Percentiles rank a stretch among this genome's conserved stretches.
These are phyloP conservation scores for Cotesia vestalis DNA, from an alignment of 1,140 invertebrate species.

Conservation along the genomic window DNA sequence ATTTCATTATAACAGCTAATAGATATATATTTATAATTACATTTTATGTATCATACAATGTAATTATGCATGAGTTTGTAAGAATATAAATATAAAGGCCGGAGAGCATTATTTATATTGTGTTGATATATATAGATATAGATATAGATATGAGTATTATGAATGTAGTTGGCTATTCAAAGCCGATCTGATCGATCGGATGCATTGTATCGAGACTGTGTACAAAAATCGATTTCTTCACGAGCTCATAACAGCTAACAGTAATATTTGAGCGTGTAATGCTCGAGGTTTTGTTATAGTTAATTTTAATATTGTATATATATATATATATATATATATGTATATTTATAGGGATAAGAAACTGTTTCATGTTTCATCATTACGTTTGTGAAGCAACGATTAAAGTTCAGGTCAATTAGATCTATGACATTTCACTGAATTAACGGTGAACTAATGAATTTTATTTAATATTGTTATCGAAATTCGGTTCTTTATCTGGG, in stretches of 20 bases:
- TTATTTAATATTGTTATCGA: not conserved
- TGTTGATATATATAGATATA: no score
- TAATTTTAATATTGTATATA: no score
- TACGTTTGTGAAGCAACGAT: conserved; percentile 27
- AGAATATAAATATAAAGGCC: no score
- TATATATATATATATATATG: no score
- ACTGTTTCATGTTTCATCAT: conserved; percentile 24
- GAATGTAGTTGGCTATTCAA: not conserved
- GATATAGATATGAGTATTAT: no score
- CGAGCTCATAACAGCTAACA: not conserved
- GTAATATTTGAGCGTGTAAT: no score
- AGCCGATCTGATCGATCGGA: not conserved
- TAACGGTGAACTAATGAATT: conserved; percentile 2
- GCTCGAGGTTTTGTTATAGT: no score
- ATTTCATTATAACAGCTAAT: conserved; percentile 1
- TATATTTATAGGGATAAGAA: not conserved
- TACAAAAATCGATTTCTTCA: conserved; percentile 13
- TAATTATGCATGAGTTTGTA: not conserved
- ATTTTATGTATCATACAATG: not conserved
- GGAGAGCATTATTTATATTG: no score
- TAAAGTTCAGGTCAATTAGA: conserved; percentile 37
- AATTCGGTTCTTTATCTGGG: not conserved
- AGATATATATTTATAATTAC: conserved; percentile 12
- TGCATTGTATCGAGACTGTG: not conserved
- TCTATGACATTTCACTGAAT: conserved; percentile 33